These are phyloP conservation scores for Eudasyphora cyanicolor DNA, from an alignment of 2,888 invertebrate species.

Conservation along the genomic window DNA sequence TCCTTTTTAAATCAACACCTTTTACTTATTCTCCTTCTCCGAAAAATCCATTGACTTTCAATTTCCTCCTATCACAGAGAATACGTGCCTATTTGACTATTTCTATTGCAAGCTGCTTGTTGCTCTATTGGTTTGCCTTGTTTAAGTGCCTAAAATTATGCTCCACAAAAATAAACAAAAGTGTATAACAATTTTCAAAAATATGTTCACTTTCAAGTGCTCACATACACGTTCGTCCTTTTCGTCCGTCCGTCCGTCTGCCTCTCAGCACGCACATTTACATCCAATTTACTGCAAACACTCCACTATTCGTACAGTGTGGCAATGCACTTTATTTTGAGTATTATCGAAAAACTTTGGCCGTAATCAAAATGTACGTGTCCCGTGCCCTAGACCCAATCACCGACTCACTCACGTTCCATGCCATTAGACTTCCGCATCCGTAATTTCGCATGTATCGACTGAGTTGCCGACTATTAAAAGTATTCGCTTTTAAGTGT, in stretches of 20 bases:
- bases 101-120: background rate
- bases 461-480: background rate
- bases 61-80: background rate
- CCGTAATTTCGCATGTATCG: background rate
- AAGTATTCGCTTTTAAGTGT: conserved; percentile 26
- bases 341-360: conserved; percentile 78
- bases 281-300: conserved; percentile 41
- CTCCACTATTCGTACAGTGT: background rate
- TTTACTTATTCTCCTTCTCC: background rate
- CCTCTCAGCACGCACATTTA: conserved; percentile 15
- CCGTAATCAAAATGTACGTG: conserved; percentile 68
- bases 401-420: background rate
- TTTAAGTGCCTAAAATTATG: conserved; percentile 65
- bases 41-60: background rate
- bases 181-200: conserved; percentile 58
- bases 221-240: conserved; percentile 27
- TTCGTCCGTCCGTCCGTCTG: conserved; percentile 11
- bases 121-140: too few species aligned
- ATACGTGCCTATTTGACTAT: conserved; percentile 5
- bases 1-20: too few species aligned
- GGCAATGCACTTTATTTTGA: conserved; percentile 73
- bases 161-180: conserved; percentile 58
- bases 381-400: background rate
- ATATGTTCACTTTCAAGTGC: conserved; percentile 60
- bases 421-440: background rate